Evolutionary conservation across 2,113 vertebrate species (phyloP).

Genomic region (Quiscalus mexicanus): DNA sequence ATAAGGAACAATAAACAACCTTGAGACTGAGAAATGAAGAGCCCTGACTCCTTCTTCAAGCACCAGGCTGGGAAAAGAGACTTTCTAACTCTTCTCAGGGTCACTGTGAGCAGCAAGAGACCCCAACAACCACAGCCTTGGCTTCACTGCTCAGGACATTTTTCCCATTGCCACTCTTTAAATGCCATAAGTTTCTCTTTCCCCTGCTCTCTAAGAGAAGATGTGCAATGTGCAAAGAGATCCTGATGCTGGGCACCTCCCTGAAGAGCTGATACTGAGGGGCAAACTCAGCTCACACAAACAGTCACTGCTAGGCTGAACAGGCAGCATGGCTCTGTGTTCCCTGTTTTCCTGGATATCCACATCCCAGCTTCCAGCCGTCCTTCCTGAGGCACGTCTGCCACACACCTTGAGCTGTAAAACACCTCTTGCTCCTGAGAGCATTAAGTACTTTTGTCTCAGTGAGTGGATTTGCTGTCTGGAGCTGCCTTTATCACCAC

Average conservation of each 20-base stretch:
- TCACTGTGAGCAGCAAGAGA: too few relatives aligned
- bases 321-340: accelerated
- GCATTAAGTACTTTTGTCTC: neutral
- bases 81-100: too few relatives aligned
- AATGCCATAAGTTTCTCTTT: neutral
- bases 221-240: accelerated
- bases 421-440: neutral
- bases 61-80: too few relatives aligned
- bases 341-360: neutral
- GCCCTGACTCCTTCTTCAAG: too few relatives aligned
- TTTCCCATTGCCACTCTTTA: neutral
- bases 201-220: neutral
- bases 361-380: neutral
- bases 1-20: too few relatives aligned
- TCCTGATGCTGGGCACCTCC: neutral
- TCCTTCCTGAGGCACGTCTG: neutral
- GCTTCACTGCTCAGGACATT: neutral
- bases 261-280: neutral
- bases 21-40: too few relatives aligned
- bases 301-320: neutral
- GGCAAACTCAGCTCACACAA: neutral
- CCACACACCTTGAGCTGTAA: neutral
- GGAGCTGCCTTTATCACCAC: neutral
- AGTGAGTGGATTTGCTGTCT: neutral
- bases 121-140: neutral